These are phyloP conservation scores for Percopsis omiscomaycus DNA, from an alignment of 2,797 vertebrate genomes.

Conservation along the genomic window DNA sequence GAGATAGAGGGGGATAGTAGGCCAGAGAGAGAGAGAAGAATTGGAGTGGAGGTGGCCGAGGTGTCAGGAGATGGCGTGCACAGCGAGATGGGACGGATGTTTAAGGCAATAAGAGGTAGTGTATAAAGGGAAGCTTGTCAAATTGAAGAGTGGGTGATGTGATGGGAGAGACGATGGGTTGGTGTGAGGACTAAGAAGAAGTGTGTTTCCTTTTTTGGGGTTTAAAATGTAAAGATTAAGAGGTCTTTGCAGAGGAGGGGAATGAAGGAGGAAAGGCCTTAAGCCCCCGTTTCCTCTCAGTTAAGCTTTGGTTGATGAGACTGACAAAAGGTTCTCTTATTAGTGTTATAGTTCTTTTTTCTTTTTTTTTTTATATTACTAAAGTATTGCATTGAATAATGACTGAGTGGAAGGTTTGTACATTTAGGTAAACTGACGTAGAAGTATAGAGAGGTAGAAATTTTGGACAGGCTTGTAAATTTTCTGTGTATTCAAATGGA, in stretches of 20 bases:
- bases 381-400: conserved; percentile 1
- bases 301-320: conserved; percentile 9
- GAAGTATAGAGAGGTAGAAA: not conserved
- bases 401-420: not conserved
- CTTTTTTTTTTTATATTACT: not conserved
- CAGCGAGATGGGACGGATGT: no score
- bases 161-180: not conserved
- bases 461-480: not conserved
- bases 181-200: conserved; percentile 4
- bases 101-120: no score
- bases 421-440: not conserved
- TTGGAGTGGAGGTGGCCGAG: no score
- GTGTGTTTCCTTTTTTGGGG: not conserved
- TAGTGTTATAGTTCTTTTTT: no score
- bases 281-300: conserved; percentile 19
- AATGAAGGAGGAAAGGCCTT: not conserved
- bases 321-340: not conserved
- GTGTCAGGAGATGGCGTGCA: no score
- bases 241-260: not conserved
- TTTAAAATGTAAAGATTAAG: not conserved
- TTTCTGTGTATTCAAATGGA: not conserved
- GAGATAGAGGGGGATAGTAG: no score
- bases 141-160: not conserved
- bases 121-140: no score
- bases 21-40: not conserved